Base-by-base conservation (phyloP, 2,888 invertebrate genomes). In the Melanostoma scalare region DNA sequence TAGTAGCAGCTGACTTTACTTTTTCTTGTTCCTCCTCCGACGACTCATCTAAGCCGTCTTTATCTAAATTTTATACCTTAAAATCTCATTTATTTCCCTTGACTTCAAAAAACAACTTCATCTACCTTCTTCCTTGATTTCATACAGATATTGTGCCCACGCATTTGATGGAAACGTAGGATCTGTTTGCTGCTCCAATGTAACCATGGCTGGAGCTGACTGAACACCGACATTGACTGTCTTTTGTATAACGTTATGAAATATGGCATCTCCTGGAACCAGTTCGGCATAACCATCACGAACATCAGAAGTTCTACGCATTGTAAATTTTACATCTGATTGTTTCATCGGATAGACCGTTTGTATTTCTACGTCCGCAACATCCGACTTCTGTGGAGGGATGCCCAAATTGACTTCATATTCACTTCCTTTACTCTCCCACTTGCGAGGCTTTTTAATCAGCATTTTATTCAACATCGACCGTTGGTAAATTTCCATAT, bases 271-370 rank as follows among this genome's bases (percentile, higher is more conserved):
- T 46, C 91, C 92, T 6, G 94, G 93, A 61, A 93, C 89, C 35
- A 96, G 89, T 87, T 95, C 95, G 74, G 94, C 92, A 86, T 93
- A 95, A 8, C 95, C 95, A 89, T 96, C 95, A 63, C 94, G 92
- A 10, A 93, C 93, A 55, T 93, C 92, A 56, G 92, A 92, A 0
- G 93, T 92, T 72, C 92, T 92, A 80, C 95, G 92, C 30, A 93
- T 90, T 38, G 89, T 87, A 86, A 95, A 94, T 35, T 92, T 90
- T 0, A 92, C 91, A 60, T 91, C 89, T 2, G 92, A 92, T 72
- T 88, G 85, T 20, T 87, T 87, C 40, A 92, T 90, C 0, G 94
- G 94, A 89, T 94, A 95, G 46, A 93, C 92, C 35, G 93, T 92
- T 89, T 94, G 94, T 44, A 95, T 92, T 91, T 96, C 95, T 4